phyloP scores from a whole-genome alignment of 1,140 invertebrate genomes.

The Atta cephalotes region DNA sequence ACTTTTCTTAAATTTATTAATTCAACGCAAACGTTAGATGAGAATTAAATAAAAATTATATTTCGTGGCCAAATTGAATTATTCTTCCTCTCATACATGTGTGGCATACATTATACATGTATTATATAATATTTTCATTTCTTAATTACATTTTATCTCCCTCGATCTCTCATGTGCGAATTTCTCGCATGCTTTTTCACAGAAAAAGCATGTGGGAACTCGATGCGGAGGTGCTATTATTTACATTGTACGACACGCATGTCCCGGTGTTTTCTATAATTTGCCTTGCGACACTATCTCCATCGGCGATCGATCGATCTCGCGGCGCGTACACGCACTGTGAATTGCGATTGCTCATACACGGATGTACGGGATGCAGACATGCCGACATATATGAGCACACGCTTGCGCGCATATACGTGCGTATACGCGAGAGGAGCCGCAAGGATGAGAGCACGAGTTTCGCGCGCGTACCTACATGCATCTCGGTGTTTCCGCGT shows the following conservation, averaged over 20 bases:
- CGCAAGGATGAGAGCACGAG: constrained; percentile 52
- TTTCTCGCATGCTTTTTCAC: neutral
- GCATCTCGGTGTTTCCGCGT: constrained; percentile 75
- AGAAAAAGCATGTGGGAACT: constrained; percentile 12
- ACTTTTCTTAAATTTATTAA: neutral
- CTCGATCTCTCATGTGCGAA: neutral
- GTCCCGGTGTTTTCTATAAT: constrained; percentile 69
- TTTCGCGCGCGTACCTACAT: constrained; percentile 70
- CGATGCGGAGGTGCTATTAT: constrained; percentile 51
- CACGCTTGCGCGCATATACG: constrained; percentile 11
- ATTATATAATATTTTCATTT: neutral
- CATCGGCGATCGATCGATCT: constrained; percentile 67
- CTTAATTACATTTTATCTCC: constrained; percentile 9
- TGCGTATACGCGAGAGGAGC: neutral
- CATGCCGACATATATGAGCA: neutral
- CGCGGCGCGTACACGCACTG: constrained; percentile 21
- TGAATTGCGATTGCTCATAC: constrained; percentile 50
- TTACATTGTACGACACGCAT: constrained; percentile 59
- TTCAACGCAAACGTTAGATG: neutral
- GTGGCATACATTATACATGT: too few relatives aligned
- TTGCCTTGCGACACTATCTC: constrained; percentile 62
- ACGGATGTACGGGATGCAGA: constrained; percentile 45
- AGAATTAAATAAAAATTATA: constrained; percentile 1
- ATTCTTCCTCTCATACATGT: neutral
- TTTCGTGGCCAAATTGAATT: neutral